These are phyloP conservation scores for Cryptotermes secundus DNA, from an alignment of 1,140 invertebrate species.

Conservation along the genomic window DNA sequence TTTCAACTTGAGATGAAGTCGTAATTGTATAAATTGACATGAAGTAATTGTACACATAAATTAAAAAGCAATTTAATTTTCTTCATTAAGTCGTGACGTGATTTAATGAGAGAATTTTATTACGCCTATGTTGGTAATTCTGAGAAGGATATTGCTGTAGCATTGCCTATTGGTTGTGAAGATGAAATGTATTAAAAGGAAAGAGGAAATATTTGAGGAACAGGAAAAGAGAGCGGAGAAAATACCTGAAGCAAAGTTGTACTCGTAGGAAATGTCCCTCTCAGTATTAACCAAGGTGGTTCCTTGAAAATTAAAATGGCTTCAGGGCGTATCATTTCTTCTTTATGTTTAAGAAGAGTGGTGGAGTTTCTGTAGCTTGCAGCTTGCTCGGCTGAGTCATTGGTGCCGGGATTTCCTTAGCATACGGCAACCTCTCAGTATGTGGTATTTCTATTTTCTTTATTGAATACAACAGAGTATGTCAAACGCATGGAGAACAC, in stretches of 20 bases:
- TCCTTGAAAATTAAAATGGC: not conserved
- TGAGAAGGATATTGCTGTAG: not conserved
- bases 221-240: not conserved
- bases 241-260: not conserved
- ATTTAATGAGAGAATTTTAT: not conserved
- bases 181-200: no score
- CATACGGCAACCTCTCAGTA: no score
- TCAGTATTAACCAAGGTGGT: not conserved
- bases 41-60: constrained; percentile 18
- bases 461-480: no score
- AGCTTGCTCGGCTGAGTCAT: no score
- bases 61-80: not conserved
- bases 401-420: no score
- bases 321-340: not conserved
- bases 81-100: not conserved
- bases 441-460: no score
- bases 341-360: not conserved
- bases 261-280: not conserved
- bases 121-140: not conserved
- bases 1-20: not conserved
- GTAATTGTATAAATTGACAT: not conserved
- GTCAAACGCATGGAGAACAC: no score
- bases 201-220: not conserved
- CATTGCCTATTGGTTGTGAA: not conserved
- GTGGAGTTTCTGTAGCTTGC: not conserved